phyloP scores from a whole-genome alignment of 2,113 vertebrate species.

The Alectura lathami region DNA sequence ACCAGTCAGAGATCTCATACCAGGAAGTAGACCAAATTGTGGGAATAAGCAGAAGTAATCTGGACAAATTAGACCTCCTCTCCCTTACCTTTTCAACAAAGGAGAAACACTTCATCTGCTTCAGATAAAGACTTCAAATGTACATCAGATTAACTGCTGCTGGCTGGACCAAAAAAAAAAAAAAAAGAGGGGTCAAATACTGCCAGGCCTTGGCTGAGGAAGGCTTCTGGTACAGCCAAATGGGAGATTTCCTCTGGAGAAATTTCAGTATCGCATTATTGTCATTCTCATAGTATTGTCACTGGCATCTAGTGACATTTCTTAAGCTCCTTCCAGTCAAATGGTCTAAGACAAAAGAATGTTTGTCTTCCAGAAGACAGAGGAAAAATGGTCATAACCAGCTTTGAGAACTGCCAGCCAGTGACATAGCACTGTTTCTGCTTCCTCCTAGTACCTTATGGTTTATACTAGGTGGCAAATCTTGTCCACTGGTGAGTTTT shows the following conservation, averaged over 20 bases:
- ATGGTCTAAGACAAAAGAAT: not conserved
- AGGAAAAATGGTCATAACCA: not conserved
- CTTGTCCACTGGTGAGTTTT: not conserved
- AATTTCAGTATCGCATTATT: not conserved
- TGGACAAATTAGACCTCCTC: not conserved
- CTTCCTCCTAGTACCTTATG: not conserved
- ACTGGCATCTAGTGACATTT: not conserved
- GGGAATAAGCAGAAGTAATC: not conserved
- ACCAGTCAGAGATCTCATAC: not conserved
- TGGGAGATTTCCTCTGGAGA: not conserved
- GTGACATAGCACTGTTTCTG: not conserved
- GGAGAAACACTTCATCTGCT: not conserved
- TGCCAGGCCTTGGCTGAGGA: not conserved
- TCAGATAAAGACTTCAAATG: not conserved
- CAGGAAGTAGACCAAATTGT: not conserved
- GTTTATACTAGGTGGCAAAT: not conserved
- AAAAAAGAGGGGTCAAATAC: not conserved
- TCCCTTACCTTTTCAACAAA: not conserved
- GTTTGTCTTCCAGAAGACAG: not conserved
- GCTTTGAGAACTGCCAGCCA: not conserved
- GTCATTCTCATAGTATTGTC: not conserved
- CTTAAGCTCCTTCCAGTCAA: not conserved
- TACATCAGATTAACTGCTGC: rapidly evolving
- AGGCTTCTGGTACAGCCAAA: not conserved
- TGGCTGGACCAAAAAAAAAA: not conserved